These are phyloP conservation scores for Ameiurus melas DNA, from an alignment of 2,113 vertebrate species.

Conservation along the genomic window DNA sequence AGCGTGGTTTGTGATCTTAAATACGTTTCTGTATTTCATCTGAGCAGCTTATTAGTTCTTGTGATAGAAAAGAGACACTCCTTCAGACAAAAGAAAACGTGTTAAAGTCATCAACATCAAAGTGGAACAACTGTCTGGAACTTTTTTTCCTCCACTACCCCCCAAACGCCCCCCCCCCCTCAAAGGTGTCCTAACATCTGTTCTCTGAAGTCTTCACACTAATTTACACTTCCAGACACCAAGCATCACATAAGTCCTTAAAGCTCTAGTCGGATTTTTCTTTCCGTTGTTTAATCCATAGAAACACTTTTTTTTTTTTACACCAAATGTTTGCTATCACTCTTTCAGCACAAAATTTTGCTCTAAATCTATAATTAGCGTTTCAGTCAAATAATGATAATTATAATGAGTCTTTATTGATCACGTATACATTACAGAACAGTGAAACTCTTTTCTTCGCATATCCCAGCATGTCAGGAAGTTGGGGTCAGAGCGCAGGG, in stretches of 20 bases:
- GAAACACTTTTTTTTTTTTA: not conserved
- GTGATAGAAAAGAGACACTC: not conserved
- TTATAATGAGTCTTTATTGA: too few relatives aligned
- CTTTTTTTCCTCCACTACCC: too few relatives aligned
- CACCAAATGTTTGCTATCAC: not conserved
- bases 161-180: not conserved
- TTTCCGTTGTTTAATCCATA: not conserved
- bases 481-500: too few relatives aligned
- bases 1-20: not conserved
- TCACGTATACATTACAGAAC: too few relatives aligned
- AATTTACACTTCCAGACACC: slow-evolving; percentile 3
- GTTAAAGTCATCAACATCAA: not conserved
- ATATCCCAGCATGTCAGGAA: too few relatives aligned
- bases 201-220: too few relatives aligned
- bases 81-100: not conserved
- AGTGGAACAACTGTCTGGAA: not conserved
- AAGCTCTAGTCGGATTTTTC: not conserved
- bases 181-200: not conserved
- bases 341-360: not conserved
- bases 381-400: not conserved
- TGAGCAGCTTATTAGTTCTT: not conserved
- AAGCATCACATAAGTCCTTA: not conserved
- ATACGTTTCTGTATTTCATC: not conserved
- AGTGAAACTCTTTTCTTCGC: too few relatives aligned
- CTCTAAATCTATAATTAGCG: not conserved